phyloP scores from a whole-genome alignment of 2,113 vertebrate genomes.

The Formicarius rufipectus region DNA sequence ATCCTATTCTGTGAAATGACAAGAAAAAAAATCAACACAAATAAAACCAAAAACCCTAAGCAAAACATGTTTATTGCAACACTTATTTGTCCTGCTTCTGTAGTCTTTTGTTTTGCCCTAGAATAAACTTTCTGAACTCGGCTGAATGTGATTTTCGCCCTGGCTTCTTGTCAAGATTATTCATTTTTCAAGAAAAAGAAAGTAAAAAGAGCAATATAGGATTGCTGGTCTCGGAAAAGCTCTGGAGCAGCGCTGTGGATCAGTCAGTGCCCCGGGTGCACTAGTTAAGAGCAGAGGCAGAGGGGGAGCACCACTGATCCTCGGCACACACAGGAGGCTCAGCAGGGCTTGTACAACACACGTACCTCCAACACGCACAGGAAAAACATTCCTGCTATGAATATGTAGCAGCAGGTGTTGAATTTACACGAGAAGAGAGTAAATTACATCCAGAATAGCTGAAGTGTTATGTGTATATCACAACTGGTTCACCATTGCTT shows the following conservation, averaged over 20 bases:
- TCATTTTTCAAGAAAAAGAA: not conserved
- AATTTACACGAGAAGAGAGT: not conserved
- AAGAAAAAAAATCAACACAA: not conserved
- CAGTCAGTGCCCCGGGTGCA: not conserved
- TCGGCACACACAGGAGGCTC: not conserved
- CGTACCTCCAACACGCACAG: fast-evolving
- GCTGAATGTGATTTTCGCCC: not conserved
- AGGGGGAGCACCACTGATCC: too few relatives aligned
- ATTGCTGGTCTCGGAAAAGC: not conserved
- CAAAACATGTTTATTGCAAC: not conserved
- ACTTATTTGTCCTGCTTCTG: not conserved
- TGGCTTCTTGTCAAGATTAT: not conserved
- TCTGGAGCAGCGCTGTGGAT: not conserved
- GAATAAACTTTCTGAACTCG: not conserved
- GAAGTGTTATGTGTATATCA: not conserved
- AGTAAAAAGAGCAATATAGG: not conserved
- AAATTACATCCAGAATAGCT: not conserved
- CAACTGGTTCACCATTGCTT: not conserved
- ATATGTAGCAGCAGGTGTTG: not conserved
- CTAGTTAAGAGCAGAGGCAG: fast-evolving
- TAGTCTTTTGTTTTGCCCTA: not conserved
- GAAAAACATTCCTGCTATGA: not conserved
- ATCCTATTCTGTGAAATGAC: not conserved
- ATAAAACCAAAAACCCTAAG: not conserved
- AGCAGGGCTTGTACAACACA: not conserved